Percentiles rank a stretch among this genome's conserved stretches.
phyloP scores from a whole-genome alignment of 2,888 invertebrate genomes.

The Sthenelais limicola region DNA sequence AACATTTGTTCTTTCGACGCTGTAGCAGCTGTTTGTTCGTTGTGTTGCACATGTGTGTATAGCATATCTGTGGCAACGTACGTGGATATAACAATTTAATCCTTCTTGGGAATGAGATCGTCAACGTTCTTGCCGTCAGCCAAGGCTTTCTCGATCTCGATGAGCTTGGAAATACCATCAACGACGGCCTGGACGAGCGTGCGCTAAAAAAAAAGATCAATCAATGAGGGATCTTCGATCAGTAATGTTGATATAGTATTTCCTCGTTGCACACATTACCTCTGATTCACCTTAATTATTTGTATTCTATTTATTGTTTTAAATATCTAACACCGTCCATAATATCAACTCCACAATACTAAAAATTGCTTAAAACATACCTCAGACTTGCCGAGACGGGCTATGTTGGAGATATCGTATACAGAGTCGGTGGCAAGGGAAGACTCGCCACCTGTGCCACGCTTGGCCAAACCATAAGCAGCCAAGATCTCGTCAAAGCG shows the following conservation, averaged over 20 bases:
- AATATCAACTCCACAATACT: no score
- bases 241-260: no score
- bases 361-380: constrained; percentile 30
- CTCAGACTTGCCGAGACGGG: constrained; percentile 52
- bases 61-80: no score
- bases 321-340: no score
- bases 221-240: no score
- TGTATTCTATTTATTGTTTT: no score
- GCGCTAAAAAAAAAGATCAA: constrained; percentile 40
- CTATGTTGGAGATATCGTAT: constrained; percentile 52
- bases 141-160: constrained; percentile 48
- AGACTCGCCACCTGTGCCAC: constrained; percentile 54
- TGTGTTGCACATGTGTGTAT: neutral
- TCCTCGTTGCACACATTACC: no score
- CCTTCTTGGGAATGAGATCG: constrained; percentile 46
- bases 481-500: constrained; percentile 49
- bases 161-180: constrained; percentile 47
- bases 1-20: neutral
- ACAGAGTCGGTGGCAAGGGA: constrained; percentile 49
- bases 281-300: no score
- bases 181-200: constrained; percentile 50
- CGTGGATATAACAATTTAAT: no score
- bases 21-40: neutral
- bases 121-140: constrained; percentile 48
- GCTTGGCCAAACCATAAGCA: constrained; percentile 49